phyloP scores from a whole-genome alignment of 2,888 invertebrate genomes.

The Agrotis ipsilon region DNA sequence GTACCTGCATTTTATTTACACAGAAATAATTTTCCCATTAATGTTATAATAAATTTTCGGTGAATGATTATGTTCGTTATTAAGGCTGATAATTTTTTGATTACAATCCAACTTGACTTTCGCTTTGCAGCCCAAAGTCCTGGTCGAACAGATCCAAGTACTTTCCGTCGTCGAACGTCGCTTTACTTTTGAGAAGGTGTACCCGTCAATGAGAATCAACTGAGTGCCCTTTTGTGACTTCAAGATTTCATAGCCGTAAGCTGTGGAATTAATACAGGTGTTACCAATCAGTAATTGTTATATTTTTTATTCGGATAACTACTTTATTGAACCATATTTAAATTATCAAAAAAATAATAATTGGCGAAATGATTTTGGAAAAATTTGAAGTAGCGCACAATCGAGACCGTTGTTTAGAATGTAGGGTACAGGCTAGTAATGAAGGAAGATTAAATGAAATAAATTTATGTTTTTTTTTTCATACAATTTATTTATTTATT shows the following conservation, averaged over 20 bases:
- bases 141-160: constrained; percentile 64
- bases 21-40: constrained; percentile 12
- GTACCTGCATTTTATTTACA: not conserved
- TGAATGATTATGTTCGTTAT: constrained; percentile 46
- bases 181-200: constrained; percentile 63
- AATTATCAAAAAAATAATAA: too few relatives aligned
- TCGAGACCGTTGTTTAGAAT: too few relatives aligned
- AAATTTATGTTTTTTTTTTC: too few relatives aligned
- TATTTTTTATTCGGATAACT: too few relatives aligned
- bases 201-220: constrained; percentile 67
- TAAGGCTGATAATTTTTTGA: constrained; percentile 26
- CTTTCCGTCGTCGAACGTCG: not conserved
- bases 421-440: too few relatives aligned
- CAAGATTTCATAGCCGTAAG: too few relatives aligned
- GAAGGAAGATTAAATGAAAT: too few relatives aligned
- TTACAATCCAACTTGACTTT: constrained; percentile 35
- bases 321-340: too few relatives aligned
- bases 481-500: too few relatives aligned
- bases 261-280: too few relatives aligned
- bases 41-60: not conserved
- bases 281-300: too few relatives aligned
- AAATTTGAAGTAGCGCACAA: not conserved
- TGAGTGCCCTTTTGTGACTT: too few relatives aligned
- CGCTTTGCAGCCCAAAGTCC: constrained; percentile 52
- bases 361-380: not conserved